phyloP scores from a whole-genome alignment of 2,888 invertebrate species.

The Ectemnius continuus region DNA sequence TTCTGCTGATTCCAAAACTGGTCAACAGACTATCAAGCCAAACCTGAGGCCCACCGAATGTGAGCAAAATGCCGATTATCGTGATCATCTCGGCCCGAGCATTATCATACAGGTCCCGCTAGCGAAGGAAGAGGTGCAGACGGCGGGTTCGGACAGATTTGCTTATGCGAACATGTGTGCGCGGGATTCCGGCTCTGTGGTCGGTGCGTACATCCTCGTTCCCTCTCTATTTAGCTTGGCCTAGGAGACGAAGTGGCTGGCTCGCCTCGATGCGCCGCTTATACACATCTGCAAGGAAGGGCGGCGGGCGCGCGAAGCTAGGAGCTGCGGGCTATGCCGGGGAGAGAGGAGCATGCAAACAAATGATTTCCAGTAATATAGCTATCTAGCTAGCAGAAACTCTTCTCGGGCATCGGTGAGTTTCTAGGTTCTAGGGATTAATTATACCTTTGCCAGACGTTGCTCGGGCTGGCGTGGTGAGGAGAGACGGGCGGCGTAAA shows the following conservation, averaged over 20 bases:
- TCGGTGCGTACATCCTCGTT: constrained; percentile 7
- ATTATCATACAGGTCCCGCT: constrained; percentile 2
- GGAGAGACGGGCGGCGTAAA: constrained; percentile 7
- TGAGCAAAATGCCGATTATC: background rate
- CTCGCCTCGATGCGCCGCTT: background rate
- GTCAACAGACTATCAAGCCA: background rate
- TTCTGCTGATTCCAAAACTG: background rate
- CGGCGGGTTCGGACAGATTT: background rate
- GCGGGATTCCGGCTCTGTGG: constrained; percentile 1
- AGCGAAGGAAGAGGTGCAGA: background rate
- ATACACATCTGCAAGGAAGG: background rate
- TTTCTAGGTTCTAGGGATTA: constrained; percentile 35
- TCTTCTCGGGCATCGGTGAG: background rate
- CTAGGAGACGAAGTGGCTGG: background rate
- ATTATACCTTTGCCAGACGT: constrained; percentile 40
- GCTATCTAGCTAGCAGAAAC: background rate
- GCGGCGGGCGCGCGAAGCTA: background rate
- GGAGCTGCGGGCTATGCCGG: background rate
- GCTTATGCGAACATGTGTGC: background rate
- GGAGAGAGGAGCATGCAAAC: constrained; percentile 16
- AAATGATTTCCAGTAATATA: constrained; percentile 24
- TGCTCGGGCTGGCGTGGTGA: constrained; percentile 42
- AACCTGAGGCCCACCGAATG: background rate
- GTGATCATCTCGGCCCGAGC: background rate
- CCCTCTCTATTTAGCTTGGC: constrained; percentile 13